Evolutionary conservation across 2,113 vertebrate species (phyloP), one percentile per base, ranked within the genome.

Genomic region (Hippoglossus stenolepis): DNA sequence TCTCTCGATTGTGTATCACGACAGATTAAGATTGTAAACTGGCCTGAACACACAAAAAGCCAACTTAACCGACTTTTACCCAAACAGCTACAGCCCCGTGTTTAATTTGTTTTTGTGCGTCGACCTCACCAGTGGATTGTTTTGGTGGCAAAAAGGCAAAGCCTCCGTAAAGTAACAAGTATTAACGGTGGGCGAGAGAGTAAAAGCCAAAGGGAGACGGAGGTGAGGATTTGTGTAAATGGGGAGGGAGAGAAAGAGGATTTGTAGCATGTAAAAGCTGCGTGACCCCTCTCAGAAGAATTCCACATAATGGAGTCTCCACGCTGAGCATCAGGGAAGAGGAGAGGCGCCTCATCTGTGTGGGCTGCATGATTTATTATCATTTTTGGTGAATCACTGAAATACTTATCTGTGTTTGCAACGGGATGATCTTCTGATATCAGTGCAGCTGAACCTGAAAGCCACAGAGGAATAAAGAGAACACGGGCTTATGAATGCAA

Each of bases 151-250:
- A 45, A 65, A 68, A 71, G 15, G 73, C 59, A 85, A 80, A 86
- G 60, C 70, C 11, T 75, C 57, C 63, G 18, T 63, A 45, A 79
- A 83, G 78, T 70, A 73, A 80, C 38, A 78, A n/a, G 81, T 21
- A 77, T 75, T 82, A 84, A 61, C 63, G 13, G 23, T 1, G 38
- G 23, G 9, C 2, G 35, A 10, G 35, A 38, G 23, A 58, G 10
- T 66, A 8, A 24, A 45, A 62, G 6, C 0, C 60, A 21, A 4
- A 28, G 26, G 43, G 21, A 73, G 78, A 79, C 20, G 31, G 62
- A 81, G 75, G 74, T 75, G 65, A 82, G 80, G 86, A 81, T 89
- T 88, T 87, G 65, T 58, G 47, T 73, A 38, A 83, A 79, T 35
- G 53, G 56, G 38, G 64, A 69, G 56, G 18, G 26, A 69, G 56